Evolutionary conservation across 1,140 invertebrate species (phyloP), one percentile per base, ranked within the genome.

Genomic region (Philaenus spumarius): DNA sequence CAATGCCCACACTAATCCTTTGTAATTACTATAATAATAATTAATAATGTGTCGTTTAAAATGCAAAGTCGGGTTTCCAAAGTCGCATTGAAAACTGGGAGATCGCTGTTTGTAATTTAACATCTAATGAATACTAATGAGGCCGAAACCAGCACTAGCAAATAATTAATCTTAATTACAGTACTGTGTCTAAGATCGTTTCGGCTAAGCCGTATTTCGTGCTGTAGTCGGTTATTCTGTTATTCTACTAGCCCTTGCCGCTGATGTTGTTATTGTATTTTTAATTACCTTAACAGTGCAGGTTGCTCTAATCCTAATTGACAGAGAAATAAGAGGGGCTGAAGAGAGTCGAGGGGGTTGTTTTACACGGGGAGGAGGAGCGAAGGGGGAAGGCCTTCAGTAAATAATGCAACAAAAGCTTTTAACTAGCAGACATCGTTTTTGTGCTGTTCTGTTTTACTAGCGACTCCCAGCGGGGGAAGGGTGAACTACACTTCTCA

Each of bases 401-500:
- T 57, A 57, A 57, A 57, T 57, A 57, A 57, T 57, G 55, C 39
- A 57, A 26, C 46, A 30, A 57, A 57, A 57, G 55, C 55, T 57
- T 57, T 57, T 57, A 57, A 57, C 55, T 48, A 45, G 26, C 26
- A 30, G 26, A 30, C 26, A 30, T 30, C 26, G 26, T 30, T 30
- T 30, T 30, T 30, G 26, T 30, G 26, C 26, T 30, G 26, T 30
- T 30, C 26, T 30, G 26, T 30, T 30, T 30, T 30, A 30, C 26
- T 30, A 30, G 26, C 26, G 26, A 30, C 26, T 30, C 26, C 26
- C 26, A 30, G 26, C 26, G 26, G 26, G 26, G 26, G 9, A 4
- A 30, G 26, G 26, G 26, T 30, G 26, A 30, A 30, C 26, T 30
- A 30, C 26, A 30, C 26, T 30, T 30, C 26, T 30, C 26, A 30